Evolutionary conservation across 1,140 invertebrate species (phyloP).

Genomic region (Aphaenogaster rudis): DNA sequence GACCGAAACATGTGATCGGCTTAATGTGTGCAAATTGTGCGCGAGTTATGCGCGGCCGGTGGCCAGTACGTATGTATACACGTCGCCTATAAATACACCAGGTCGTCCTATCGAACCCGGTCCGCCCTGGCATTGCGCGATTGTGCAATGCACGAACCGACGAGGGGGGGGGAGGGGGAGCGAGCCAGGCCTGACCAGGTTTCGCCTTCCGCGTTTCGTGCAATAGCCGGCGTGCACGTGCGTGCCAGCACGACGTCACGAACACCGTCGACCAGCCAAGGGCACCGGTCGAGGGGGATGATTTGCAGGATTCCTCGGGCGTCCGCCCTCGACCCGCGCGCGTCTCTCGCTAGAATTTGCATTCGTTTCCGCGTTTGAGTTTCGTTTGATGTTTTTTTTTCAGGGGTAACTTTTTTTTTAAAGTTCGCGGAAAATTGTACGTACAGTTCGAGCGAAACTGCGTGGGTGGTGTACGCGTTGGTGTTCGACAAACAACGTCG

Average conservation of each 20-base stretch:
- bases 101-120: constrained; percentile 52
- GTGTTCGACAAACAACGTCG: not conserved
- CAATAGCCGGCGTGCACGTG: constrained; percentile 22
- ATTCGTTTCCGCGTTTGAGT: not conserved
- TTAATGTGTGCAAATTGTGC: constrained; percentile 62
- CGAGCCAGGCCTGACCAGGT: not conserved
- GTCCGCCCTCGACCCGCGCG: not conserved
- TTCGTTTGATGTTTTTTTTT: not conserved
- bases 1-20: constrained; percentile 37
- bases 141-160: constrained; percentile 45
- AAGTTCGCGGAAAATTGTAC: not conserved
- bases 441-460: not conserved
- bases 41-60: constrained; percentile 25
- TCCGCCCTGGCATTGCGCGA: constrained; percentile 37
- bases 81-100: constrained; percentile 60
- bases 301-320: constrained; percentile 17
- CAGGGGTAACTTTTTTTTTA: not conserved
- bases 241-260: constrained; percentile 34
- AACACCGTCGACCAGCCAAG: constrained; percentile 36
- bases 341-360: not conserved
- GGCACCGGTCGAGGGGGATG: constrained; percentile 43
- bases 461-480: not conserved
- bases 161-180: not conserved
- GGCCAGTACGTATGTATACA: not conserved
- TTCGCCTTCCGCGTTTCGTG: constrained; percentile 50